Conservation (phyloP, 2,113 vertebrate species). For the Miniopterus natalensis region DNA sequence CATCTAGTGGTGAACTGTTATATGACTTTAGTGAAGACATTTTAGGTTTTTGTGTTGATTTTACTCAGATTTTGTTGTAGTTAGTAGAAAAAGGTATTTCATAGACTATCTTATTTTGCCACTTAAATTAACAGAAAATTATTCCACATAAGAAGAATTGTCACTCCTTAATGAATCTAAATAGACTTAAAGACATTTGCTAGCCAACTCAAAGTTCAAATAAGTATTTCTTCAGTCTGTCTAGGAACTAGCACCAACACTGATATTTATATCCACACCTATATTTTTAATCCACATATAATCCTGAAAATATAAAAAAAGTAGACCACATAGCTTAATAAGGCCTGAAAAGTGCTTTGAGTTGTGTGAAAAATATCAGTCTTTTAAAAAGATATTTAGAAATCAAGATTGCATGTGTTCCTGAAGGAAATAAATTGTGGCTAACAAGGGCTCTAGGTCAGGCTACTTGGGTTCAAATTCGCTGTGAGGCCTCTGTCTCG, state of each 20-base stretch:
- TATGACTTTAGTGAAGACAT: conserved; percentile 62
- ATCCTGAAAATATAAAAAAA: background rate
- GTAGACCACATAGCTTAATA: background rate
- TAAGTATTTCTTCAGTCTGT: background rate
- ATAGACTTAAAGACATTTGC: conserved; percentile 10
- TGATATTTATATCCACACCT: background rate
- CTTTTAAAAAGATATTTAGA: conserved; percentile 21
- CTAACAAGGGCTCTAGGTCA: background rate
- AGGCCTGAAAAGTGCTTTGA: background rate
- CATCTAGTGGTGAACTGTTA: conserved; percentile 88
- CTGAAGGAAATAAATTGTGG: background rate
- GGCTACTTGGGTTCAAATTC: background rate
- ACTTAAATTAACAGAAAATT: conserved; percentile 53
- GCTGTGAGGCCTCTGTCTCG: background rate
- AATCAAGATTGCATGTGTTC: conserved; percentile 11
- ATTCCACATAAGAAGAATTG: background rate
- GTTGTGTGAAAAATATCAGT: background rate
- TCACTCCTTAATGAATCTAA: conserved; percentile 13
- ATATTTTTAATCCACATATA: background rate
- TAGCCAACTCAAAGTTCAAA: conserved; percentile 57
- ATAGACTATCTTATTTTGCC: background rate
- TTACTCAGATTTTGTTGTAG: conserved; percentile 49
- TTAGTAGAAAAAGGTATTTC: conserved; percentile 52
- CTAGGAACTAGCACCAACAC: background rate
- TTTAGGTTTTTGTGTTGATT: conserved; percentile 32